Evolutionary conservation across 2,113 vertebrate species (phyloP).

Genomic region (Caranx ignobilis): DNA sequence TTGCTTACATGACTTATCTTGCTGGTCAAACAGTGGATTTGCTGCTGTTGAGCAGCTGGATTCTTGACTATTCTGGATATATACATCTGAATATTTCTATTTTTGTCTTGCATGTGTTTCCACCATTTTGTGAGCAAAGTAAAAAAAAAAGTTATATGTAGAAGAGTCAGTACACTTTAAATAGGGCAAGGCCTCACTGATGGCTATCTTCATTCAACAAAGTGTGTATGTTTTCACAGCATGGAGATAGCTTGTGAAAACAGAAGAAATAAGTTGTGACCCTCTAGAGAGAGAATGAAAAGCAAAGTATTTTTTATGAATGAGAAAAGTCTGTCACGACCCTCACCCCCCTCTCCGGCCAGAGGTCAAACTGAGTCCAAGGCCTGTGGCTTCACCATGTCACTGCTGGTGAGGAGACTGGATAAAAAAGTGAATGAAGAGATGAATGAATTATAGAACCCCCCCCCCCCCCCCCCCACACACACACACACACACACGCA

Average conservation of each 20-base stretch:
- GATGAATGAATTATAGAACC: conserved; percentile 19
- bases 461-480: background rate
- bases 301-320: conserved; percentile 65
- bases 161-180: background rate
- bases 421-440: conserved; percentile 21
- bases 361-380: conserved; percentile 70
- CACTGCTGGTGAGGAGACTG: conserved; percentile 5
- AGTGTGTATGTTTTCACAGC: background rate
- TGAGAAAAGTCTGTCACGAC: conserved; percentile 44
- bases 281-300: conserved; percentile 20
- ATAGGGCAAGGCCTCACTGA: background rate
- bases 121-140: background rate
- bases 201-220: background rate
- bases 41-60: background rate
- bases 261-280: background rate
- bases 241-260: conserved; percentile 8
- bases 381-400: conserved; percentile 17
- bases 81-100: background rate
- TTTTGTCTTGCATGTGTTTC: background rate
- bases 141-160: too few relatives aligned
- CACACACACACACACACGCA: too few relatives aligned
- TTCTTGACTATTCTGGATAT: background rate
- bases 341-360: conserved; percentile 30
- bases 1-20: conserved; percentile 48
- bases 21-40: conserved; percentile 31